Conservation (phyloP, 2,888 invertebrate genomes). For the Drosophila bunnanda region DNA sequence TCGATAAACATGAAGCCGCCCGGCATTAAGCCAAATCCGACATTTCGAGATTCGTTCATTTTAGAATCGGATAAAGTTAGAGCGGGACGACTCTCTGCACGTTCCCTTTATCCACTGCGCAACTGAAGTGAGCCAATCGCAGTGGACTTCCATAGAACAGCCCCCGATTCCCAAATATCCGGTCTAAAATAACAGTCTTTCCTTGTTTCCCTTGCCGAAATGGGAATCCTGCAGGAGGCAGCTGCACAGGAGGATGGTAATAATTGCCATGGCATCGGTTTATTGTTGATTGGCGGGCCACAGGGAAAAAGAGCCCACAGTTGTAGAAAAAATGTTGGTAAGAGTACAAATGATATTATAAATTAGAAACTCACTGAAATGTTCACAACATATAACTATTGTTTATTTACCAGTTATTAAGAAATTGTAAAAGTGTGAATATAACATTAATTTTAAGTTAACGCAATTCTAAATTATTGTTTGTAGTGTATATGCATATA, state of each 20-base stretch:
- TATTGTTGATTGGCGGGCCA: conserved; percentile 35
- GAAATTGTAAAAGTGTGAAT: background rate
- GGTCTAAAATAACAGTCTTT: conserved; percentile 21
- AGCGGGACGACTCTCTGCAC: conserved; percentile 63
- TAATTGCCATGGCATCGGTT: conserved; percentile 1
- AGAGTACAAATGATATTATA: background rate
- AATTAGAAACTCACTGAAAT: background rate
- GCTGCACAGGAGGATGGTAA: conserved; percentile 42
- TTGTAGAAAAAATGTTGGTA: background rate
- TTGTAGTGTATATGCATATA: background rate
- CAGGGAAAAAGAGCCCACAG: background rate
- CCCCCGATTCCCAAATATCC: conserved; percentile 5
- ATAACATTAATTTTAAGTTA: background rate
- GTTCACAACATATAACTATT: no score
- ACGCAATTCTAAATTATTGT: background rate
- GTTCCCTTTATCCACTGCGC: conserved; percentile 57
- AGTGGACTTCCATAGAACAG: conserved; percentile 27
- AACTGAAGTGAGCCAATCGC: conserved; percentile 52
- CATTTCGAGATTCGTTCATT: conserved; percentile 61
- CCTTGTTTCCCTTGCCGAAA: conserved; percentile 35
- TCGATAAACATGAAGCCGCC: conserved; percentile 3
- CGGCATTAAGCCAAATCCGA: conserved; percentile 37
- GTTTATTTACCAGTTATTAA: background rate
- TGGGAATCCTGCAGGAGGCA: conserved; percentile 27
- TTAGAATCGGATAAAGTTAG: conserved; percentile 69